Evolutionary conservation across 1,140 invertebrate genomes (phyloP), one percentile per base, ranked within the genome.

Genomic region (Acromyrmex echinatior): DNA sequence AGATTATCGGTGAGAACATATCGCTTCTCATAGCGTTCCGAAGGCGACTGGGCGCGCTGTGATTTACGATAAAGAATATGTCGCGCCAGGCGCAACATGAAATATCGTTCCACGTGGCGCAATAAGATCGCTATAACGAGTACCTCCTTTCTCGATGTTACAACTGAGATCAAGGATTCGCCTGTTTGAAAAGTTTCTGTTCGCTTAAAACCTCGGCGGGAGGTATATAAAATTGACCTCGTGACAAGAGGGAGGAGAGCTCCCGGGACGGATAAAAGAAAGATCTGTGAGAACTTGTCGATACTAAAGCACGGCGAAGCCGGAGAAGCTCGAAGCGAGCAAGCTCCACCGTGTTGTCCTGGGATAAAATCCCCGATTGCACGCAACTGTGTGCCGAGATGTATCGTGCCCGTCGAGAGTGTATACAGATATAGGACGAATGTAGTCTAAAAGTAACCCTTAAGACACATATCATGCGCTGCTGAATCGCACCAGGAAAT

Each of bases 11-110:
- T 2, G 51, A 81, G 53, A 71, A 81, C 66, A 14, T 81, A 81
- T 81, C 51, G 78, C 35, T 25, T 35, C 79, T 81, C 65, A 12
- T 58, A 58, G 78, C 49, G 63, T 66, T 10, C n/a, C 63, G 77
- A 62, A 35, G 62, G 45, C 45, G 62, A 66, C 39, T 28, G 77
- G 45, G 56, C 31, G n/a, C 63, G 28, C 25, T 16, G 65, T 81
- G 79, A 81, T 81, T 81, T 81, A 81, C 79, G 79, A 71, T 81
- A 81, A 81, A 71, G 79, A 81, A 81, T 71, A 81, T 81, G 66
- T 81, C 79, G 79, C 65, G 51, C 79, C 79, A 25, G 79, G 65
- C 79, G 79, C 53, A 81, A 66, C 79, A 66, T 81, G 66, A 81
- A 81, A 81, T 81, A 81, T 81, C 65, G 79, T 45, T 71, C 31